phyloP scores from a whole-genome alignment of 1,140 invertebrate genomes.

The Limonius californicus region DNA sequence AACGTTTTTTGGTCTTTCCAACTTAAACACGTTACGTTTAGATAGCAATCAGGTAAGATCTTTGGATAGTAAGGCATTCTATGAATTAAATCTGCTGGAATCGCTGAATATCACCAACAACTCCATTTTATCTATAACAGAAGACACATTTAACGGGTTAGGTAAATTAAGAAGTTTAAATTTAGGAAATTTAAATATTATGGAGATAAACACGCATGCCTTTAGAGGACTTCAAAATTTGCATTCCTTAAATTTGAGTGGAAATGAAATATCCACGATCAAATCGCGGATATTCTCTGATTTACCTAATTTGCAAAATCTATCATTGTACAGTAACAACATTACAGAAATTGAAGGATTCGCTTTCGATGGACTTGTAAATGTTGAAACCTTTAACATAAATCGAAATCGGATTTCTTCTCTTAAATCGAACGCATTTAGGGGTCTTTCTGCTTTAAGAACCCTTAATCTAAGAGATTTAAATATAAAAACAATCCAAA shows the following conservation, averaged over 20 bases:
- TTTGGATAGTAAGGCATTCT: not conserved
- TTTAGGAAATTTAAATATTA: not conserved
- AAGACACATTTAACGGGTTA: not conserved
- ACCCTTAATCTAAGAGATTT: not conserved
- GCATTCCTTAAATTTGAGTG: not conserved
- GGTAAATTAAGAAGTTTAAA: not conserved
- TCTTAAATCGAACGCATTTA: not conserved
- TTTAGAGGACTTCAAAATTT: not conserved
- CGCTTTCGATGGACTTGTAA: not conserved
- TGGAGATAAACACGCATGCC: not conserved
- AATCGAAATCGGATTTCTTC: not conserved
- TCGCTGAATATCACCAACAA: not conserved
- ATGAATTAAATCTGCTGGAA: not conserved
- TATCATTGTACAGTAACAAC: not conserved
- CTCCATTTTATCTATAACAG: not conserved
- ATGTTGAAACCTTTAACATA: not conserved
- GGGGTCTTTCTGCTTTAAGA: not conserved
- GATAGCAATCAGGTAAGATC: not conserved
- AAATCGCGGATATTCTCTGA: not conserved
- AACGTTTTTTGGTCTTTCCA: not conserved
- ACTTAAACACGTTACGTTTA: not conserved
- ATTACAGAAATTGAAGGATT: not conserved
- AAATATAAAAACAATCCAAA: not conserved
- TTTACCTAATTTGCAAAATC: not conserved
- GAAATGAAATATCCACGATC: not conserved